Conservation (phyloP, 2,797 vertebrate species). For the Scarus forsteni region DNA sequence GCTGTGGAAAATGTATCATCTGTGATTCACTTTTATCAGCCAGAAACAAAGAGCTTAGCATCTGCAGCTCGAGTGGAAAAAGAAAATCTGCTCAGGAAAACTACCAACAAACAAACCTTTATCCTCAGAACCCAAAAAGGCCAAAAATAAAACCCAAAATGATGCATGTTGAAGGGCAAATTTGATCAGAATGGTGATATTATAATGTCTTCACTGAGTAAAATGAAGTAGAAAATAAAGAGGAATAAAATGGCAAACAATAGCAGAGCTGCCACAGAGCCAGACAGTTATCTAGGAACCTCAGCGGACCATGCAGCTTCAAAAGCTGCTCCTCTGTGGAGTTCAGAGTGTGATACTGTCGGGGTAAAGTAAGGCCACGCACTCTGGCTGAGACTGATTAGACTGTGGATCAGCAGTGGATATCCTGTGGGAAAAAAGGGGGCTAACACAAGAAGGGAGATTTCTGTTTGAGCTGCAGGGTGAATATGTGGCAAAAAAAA, state of each 20-base stretch:
- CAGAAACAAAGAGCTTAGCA: constrained; percentile 11
- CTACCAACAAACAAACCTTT: neutral
- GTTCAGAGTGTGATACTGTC: constrained; percentile 23
- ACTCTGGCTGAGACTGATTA: constrained; percentile 51
- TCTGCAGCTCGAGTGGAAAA: constrained; percentile 3
- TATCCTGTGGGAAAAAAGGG: constrained; percentile 38
- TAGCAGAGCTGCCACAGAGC: constrained; percentile 29
- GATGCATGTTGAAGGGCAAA: neutral
- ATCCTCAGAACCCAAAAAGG: neutral
- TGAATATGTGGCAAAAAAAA: constrained; percentile 6
- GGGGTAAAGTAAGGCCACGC: constrained; percentile 36
- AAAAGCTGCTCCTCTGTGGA: constrained; percentile 26
- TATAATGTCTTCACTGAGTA: constrained; percentile 5
- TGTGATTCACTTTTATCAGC: constrained; percentile 22
- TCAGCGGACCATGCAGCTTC: constrained; percentile 21
- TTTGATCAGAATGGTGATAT: constrained; percentile 1
- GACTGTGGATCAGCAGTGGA: constrained; percentile 41
- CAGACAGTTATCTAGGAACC: constrained; percentile 23
- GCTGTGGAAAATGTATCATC: constrained; percentile 12
- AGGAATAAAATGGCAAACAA: constrained; percentile 8
- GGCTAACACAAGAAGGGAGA: constrained; percentile 2
- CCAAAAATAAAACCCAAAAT: neutral
- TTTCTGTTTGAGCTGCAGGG: constrained; percentile 20
- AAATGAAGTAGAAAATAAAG: neutral
- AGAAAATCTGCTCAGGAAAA: neutral